These are phyloP conservation scores for Homarus americanus DNA, from an alignment of 1,140 invertebrate species.

Conservation along the genomic window DNA sequence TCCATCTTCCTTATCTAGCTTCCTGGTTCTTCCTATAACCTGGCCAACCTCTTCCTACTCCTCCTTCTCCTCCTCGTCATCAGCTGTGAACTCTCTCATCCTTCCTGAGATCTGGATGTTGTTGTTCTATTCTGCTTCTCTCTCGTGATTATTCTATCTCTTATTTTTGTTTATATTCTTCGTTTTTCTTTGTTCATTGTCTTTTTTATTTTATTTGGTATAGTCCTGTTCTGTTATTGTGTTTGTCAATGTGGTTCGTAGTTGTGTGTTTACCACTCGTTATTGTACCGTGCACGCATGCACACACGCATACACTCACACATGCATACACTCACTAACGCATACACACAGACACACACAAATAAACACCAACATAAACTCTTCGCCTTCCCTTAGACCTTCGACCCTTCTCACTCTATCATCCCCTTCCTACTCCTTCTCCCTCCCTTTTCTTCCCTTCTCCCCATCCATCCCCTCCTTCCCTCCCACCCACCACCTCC, in stretches of 20 bases:
- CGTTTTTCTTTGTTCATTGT: constrained; percentile 2
- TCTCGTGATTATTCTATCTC: too few relatives aligned
- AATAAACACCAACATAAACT: background rate
- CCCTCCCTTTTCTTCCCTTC: background rate
- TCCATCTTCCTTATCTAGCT: constrained; percentile 33
- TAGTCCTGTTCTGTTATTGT: background rate
- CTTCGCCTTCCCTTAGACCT: too few relatives aligned
- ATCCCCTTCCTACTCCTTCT: too few relatives aligned
- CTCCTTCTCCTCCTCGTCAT: too few relatives aligned
- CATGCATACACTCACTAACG: too few relatives aligned
- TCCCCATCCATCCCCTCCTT: background rate
- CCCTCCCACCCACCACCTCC: too few relatives aligned
- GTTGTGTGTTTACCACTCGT: too few relatives aligned
- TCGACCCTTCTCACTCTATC: too few relatives aligned
- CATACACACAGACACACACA: too few relatives aligned
- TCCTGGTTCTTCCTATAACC: constrained; percentile 1
- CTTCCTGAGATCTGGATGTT: too few relatives aligned
- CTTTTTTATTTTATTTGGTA: constrained; percentile 3
- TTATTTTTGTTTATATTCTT: too few relatives aligned
- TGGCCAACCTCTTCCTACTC: background rate
- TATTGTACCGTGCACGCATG: background rate
- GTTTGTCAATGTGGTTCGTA: too few relatives aligned
- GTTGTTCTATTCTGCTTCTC: constrained; percentile 12
- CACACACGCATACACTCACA: constrained; percentile 19
- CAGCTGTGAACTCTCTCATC: constrained; percentile 13